Evolutionary conservation across 2,113 vertebrate species (phyloP), one percentile per base, ranked within the genome.

Genomic region (Sterna hirundo): DNA sequence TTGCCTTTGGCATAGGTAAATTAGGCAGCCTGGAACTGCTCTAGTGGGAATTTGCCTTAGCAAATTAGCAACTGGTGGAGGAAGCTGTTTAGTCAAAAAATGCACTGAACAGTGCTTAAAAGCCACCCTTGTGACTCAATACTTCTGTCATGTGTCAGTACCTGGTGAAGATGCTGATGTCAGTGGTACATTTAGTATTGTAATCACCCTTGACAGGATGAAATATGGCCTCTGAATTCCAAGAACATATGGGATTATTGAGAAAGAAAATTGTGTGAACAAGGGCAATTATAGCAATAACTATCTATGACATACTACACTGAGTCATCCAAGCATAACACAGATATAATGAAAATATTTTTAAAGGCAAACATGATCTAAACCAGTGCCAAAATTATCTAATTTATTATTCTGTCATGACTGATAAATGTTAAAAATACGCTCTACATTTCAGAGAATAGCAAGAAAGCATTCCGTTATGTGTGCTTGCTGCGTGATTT

Each of bases 231-330:
- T 64, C 91, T 3, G 44, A n/a, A 88, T 95, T 86, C 94, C 89
- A 94, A 55, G 68, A 95, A 88, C 93, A 95, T 91, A 97, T 86
- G 97, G 90, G 90, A 97, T 97, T 96, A 76, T 86, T 92, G 94
- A 83, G 91, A 96, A 83, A 93, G 96, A 97, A 97, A 98, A 97
- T 94, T n/a, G 90, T 90, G 80, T 94, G 93, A 94, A 95, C 83
- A 88, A 96, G 96, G 92, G 94, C 91, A 97, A 97, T 97, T 97
- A 97, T 3, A 90, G 93, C 93, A 95, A 55, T 97, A 97, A 95
- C 93, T 90, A 83, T 92, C 91, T 69, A 60, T 95, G 95, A 77
- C 91, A 79, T 60, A 88, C 70, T 75, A 19, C 79, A 54, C 7
- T 2, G 27, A 87, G 80, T 13, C 81, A 93, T 85, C 90, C 93